These are phyloP conservation scores for Macrotis lagotis DNA, from an alignment of 2,113 vertebrate genomes.

Conservation along the genomic window DNA sequence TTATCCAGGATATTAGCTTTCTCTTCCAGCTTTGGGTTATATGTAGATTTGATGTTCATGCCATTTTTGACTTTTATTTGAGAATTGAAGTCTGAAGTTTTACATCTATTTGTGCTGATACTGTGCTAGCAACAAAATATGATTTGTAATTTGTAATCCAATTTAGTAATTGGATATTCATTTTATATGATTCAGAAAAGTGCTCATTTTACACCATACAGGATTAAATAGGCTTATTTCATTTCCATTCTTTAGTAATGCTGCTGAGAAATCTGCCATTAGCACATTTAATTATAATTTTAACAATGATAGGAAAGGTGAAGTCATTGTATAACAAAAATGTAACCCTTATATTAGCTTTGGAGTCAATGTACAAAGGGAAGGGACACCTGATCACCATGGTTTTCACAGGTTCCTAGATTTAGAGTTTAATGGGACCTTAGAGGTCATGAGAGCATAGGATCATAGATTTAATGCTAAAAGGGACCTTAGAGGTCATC, in stretches of 20 bases:
- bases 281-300: constrained; percentile 6
- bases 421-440: not conserved
- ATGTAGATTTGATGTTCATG: not conserved
- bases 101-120: not conserved
- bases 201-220: not conserved
- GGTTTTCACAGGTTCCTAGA: not conserved
- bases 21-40: not conserved
- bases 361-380: not conserved
- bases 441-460: not conserved
- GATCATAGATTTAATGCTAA: not conserved
- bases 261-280: constrained; percentile 31
- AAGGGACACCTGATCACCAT: not conserved
- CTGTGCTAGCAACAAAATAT: not conserved
- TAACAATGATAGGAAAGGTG: constrained; percentile 18
- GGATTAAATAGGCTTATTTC: not conserved
- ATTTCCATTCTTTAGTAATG: not conserved
- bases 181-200: constrained; percentile 13
- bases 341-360: not conserved
- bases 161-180: not conserved
- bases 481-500: not conserved
- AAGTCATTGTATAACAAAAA: not conserved
- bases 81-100: not conserved
- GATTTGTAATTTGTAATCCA: not conserved
- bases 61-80: not conserved
- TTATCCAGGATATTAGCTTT: not conserved